Base-by-base conservation (phyloP, 2,888 invertebrate species). In the Dasysyrphus albostriatus region DNA sequence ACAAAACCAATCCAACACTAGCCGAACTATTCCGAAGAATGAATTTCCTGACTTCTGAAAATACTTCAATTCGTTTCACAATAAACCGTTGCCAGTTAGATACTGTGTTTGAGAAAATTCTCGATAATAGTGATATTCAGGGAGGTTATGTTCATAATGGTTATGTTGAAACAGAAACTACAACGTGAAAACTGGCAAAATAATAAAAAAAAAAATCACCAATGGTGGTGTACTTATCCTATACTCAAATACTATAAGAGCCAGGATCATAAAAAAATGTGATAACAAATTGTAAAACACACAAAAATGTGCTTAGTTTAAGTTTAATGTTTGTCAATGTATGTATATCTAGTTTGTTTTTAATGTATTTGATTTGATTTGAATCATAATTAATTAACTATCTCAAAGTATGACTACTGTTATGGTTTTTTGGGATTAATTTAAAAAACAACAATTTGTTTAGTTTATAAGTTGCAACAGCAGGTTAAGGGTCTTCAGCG, bases 81-180 rank as follows among this genome's bases (percentile, higher is more conserved):
- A 89, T 93, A 32, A 91, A 89, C 42, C 91, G 91, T 44, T 93
- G 93, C 61, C 91, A 91, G 32, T 89, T 93, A 51, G 93, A 93
- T 89, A 90, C 91, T 3, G 90, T 92, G n/a, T 92, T 93, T 47
- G 93, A 93, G 88, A 90, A 91, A 56, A 91, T 93, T 61, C 88
- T 93, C 34, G 92, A 92, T 67, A 90, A 82, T 29, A 90, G 89
- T 74, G 90, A 90, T 37, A 58, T 56, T 9, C 56, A 69, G 0
- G 88, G 90, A 2, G 92, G 92, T 42, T 91, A 92, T 42, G 88
- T 91, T 5, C 92, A 92, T 47, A 90, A 90, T 42, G 91, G 90
- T 61, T 92, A 90, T 76, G 89, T 91, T 74, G 92, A 92, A 89
- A 92, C 92, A 5, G 90, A 90, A 79, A 90, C 90, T 12, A 44